phyloP scores from a whole-genome alignment of 2,113 vertebrate species.

The Tylochromis polylepis region DNA sequence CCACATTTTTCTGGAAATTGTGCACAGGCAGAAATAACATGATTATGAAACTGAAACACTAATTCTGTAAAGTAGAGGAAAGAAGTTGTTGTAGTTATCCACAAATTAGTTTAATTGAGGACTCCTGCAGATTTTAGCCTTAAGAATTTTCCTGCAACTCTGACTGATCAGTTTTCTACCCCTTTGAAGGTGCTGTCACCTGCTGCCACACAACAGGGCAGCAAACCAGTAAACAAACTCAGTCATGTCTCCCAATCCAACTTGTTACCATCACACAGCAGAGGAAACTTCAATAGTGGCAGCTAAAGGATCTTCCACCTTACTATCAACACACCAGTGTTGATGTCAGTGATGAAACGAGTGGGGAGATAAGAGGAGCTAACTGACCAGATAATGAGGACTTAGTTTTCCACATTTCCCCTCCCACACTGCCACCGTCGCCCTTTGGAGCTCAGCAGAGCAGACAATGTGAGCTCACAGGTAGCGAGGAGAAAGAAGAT shows the following conservation, averaged over 20 bases:
- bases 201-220: background rate
- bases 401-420: slow-evolving; percentile 24
- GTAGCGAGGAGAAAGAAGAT: slow-evolving; percentile 12
- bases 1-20: background rate
- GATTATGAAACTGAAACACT: background rate
- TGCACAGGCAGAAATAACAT: background rate
- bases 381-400: slow-evolving; percentile 50
- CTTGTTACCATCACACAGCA: background rate
- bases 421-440: background rate
- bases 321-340: background rate
- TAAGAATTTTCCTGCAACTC: background rate
- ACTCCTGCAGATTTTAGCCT: background rate
- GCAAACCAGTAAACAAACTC: background rate
- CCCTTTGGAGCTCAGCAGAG: slow-evolving; percentile 45
- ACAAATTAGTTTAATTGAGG: background rate
- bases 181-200: background rate
- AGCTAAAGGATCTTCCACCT: background rate
- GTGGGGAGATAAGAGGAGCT: slow-evolving; percentile 32
- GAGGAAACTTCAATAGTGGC: background rate
- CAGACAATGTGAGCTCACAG: slow-evolving; percentile 37
- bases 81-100: background rate
- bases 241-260: background rate
- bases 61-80: background rate
- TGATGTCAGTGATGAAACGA: slow-evolving; percentile 11
- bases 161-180: background rate